phyloP scores from a whole-genome alignment of 2,888 invertebrate genomes.

The Nesidiocoris tenuis region DNA sequence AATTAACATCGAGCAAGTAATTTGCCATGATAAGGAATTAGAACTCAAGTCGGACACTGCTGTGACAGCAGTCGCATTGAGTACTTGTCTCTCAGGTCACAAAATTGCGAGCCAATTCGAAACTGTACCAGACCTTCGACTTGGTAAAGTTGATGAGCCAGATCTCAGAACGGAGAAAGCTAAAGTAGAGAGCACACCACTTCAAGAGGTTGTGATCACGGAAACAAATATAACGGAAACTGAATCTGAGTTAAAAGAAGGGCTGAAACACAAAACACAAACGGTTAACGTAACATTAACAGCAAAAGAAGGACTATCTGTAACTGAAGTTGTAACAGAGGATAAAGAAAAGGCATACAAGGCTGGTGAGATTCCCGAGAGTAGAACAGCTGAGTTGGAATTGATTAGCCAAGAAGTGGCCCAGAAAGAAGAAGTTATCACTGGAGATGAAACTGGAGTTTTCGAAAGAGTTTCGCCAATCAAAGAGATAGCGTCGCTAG shows the following conservation, averaged over 20 bases:
- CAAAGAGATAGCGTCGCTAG: constrained; percentile 55
- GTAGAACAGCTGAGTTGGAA: constrained; percentile 50
- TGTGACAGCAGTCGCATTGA: constrained; percentile 51
- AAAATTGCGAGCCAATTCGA: constrained; percentile 51
- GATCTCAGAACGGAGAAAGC: constrained; percentile 48
- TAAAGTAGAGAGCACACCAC: constrained; percentile 51
- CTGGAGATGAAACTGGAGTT: constrained; percentile 57
- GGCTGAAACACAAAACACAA: constrained; percentile 45
- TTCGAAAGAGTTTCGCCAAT: constrained; percentile 56
- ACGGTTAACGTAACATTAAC: constrained; percentile 48
- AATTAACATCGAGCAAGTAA: constrained; percentile 56
- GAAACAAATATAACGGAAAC: constrained; percentile 52
- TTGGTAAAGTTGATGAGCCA: constrained; percentile 50
- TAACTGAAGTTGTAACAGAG: constrained; percentile 54
- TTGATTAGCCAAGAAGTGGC: constrained; percentile 57
- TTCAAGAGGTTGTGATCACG: constrained; percentile 51
- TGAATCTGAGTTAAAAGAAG: constrained; percentile 50
- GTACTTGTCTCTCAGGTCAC: constrained; percentile 50
- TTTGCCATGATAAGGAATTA: constrained; percentile 57
- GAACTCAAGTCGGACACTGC: constrained; percentile 54
- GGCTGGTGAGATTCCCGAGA: constrained; percentile 48
- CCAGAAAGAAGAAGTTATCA: constrained; percentile 57
- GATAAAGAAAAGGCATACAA: constrained; percentile 52
- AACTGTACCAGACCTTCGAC: constrained; percentile 53
- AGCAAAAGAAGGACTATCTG: constrained; percentile 56